Evolutionary conservation across 2,888 invertebrate species (phyloP), one percentile per base, ranked within the genome.

Genomic region (Germaria angustata): DNA sequence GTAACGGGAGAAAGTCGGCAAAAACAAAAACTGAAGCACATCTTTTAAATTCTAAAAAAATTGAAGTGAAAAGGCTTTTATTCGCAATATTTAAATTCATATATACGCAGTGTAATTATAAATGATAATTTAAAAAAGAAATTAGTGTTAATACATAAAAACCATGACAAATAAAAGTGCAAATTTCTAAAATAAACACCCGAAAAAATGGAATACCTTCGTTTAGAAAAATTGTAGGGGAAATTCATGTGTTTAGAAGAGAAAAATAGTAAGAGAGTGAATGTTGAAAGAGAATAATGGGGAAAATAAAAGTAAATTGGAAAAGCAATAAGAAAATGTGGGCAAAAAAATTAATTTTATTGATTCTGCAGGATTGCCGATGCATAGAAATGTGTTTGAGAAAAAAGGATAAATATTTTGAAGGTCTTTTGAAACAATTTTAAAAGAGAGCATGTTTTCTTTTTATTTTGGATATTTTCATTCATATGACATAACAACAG

Each of bases 81-180:
- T 49, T 24, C 41, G n/a, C 68, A 72, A 41, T 59, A 65, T 53
- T 36, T 53, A 28, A 5, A 5, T 28, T n/a, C n/a, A n/a, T n/a
- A n/a, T n/a, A n/a, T n/a, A n/a, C 59, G 28, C 41, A 66, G 77
- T 72, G 81, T 81, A 81, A 81, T 57, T 81, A 61, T 71, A 9
- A 53, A 28, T n/a, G n/a, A 5, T 28, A 39, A 55, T 41, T 7
- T 13, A 32, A 63, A 34, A 9, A 41, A 61, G 39, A 20, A 57
- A 2, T n/a, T 15, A 41, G 36, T 66, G 32, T 53, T 36, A 24
- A 72, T 51, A 17, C 20, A 59, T 11, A 6, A n/a, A n/a, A 51
- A 28, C 3, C 13, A 8, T 17, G 28, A 57, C 36, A 65, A 78
- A 59, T 69, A 75, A 78, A 53, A 82, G 82, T 82, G 82, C 79